These are phyloP conservation scores for Hippocampus mohnikei DNA, from an alignment of 2,113 vertebrate genomes.

Conservation along the genomic window DNA sequence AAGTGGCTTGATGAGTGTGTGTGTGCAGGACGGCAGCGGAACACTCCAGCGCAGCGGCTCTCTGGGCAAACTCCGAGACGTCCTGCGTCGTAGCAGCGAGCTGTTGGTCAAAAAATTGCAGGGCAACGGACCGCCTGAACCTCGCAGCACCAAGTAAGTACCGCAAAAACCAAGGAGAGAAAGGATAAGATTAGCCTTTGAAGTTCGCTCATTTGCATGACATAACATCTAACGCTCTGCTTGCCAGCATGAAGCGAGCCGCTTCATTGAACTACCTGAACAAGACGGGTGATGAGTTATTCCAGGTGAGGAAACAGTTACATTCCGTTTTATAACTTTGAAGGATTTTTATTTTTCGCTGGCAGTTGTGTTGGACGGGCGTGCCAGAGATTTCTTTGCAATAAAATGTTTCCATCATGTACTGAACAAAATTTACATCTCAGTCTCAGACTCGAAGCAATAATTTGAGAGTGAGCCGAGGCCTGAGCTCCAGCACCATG, in stretches of 20 bases:
- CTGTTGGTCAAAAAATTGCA: conserved; percentile 95
- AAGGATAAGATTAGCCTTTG: neutral
- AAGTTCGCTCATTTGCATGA: neutral
- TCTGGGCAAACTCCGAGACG: conserved; percentile 88
- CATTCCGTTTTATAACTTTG: neutral
- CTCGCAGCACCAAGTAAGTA: conserved; percentile 77
- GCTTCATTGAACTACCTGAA: conserved; percentile 90
- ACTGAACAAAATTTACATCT: neutral
- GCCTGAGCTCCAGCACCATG: conserved; percentile 77
- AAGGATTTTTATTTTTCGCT: too few species aligned
- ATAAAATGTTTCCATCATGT: neutral
- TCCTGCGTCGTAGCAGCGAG: conserved; percentile 91
- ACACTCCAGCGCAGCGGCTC: conserved; percentile 87
- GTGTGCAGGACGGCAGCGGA: conserved; percentile 87
- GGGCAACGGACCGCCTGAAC: conserved; percentile 80
- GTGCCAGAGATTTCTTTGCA: neutral
- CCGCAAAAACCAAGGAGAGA: neutral
- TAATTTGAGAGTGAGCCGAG: conserved; percentile 63
- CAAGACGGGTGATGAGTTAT: conserved; percentile 78
- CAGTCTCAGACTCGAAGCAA: conserved; percentile 45
- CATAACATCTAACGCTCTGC: conserved; percentile 5
- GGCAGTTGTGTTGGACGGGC: too few species aligned
- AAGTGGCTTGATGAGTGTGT: conserved; percentile 33
- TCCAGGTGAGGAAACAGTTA: conserved; percentile 77
- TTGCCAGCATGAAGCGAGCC: conserved; percentile 89